A percentile compares a stretch with the other conserved stretches of the same genome.
These are phyloP conservation scores for Zaprionus tsacasi DNA, from an alignment of 1,140 invertebrate species.

Conservation along the genomic window DNA sequence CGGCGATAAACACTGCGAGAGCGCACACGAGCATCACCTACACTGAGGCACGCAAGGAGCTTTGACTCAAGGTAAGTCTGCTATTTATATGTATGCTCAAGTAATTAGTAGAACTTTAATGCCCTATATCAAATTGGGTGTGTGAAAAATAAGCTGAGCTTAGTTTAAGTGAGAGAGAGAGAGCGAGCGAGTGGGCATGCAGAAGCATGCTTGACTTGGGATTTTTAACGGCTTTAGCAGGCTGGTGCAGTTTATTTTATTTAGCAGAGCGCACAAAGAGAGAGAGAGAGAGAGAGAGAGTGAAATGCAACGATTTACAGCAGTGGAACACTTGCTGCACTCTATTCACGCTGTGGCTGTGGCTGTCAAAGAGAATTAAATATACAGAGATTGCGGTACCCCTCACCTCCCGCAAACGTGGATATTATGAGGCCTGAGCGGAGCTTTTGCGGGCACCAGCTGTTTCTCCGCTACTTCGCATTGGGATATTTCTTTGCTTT, in stretches of 20 bases:
- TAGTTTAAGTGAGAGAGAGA: constrained; percentile 5
- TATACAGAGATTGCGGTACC: too few relatives aligned
- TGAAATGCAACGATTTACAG: background rate
- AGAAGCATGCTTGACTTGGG: constrained; percentile 20
- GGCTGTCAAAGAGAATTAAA: too few relatives aligned
- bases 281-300: background rate
- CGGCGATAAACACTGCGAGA: constrained; percentile 10
- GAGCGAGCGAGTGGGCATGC: too few relatives aligned
- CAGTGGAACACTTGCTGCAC: background rate
- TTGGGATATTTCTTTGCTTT: too few relatives aligned
- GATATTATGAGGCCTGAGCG: too few relatives aligned
- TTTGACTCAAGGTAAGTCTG: background rate
- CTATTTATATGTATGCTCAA: constrained; percentile 17
- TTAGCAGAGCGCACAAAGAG: background rate
- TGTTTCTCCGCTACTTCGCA: too few relatives aligned
- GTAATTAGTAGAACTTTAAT: constrained; percentile 30
- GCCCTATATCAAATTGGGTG: constrained; percentile 19
- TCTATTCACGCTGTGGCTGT: too few relatives aligned
- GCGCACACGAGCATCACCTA: constrained; percentile 1
- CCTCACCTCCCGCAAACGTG: too few relatives aligned
- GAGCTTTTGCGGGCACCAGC: too few relatives aligned
- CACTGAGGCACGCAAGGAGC: constrained; percentile 10
- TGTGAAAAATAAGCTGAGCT: constrained; percentile 19
- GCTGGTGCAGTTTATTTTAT: background rate
- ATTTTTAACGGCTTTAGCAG: constrained; percentile 9